Conservation (phyloP, 64 coral and sea anemone species). For the Hydrozoanthus tunicans region DNA sequence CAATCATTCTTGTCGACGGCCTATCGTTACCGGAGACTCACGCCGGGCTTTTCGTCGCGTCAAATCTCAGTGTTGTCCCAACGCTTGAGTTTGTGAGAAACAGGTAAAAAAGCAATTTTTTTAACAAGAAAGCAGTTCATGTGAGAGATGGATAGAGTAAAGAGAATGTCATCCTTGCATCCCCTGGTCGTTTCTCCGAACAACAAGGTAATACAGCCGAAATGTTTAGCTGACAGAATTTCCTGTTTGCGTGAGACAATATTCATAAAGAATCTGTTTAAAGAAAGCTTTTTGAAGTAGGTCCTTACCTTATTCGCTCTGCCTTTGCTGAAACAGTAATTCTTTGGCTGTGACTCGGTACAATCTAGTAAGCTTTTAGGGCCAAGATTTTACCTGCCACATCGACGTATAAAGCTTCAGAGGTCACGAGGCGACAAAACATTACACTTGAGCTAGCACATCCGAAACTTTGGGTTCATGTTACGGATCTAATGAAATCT, state of each 20-base stretch:
- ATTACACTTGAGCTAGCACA: conserved; percentile 1
- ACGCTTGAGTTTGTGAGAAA: no score
- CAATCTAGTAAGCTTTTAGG: background rate
- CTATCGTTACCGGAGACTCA: no score
- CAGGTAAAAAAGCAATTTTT: no score
- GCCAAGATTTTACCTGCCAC: background rate
- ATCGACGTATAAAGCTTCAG: background rate
- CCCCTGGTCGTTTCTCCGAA: background rate
- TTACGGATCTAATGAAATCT: conserved; percentile 15
- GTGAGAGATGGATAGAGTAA: no score
- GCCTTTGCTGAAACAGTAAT: background rate
- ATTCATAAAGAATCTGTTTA: background rate
- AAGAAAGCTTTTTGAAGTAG: background rate
- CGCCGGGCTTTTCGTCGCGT: no score
- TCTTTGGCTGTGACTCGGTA: background rate
- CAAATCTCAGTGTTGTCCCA: no score
- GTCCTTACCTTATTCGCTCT: conserved; percentile 2
- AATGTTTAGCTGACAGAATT: background rate
- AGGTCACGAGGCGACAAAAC: background rate
- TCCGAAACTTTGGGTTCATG: background rate
- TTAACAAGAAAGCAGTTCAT: no score
- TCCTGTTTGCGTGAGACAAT: background rate
- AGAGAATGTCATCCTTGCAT: background rate
- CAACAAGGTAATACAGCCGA: no score
- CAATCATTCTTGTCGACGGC: no score